A percentile compares a stretch with the other conserved stretches of the same genome.
Conservation (phyloP, 2,113 vertebrate species). For the Ceuthmochares aereus region DNA sequence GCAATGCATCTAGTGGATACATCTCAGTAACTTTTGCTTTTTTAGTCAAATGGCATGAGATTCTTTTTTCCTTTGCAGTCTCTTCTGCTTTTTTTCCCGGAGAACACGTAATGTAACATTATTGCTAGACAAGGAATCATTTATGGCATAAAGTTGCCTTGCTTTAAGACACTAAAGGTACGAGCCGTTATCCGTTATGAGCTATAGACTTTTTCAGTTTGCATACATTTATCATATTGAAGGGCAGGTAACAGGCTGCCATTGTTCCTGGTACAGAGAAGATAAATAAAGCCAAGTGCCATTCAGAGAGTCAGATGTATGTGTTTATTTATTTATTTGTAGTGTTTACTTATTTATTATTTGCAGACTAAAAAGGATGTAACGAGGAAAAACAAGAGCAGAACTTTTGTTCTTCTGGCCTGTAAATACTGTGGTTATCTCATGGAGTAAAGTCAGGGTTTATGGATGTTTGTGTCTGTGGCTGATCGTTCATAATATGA, state of each 20-base stretch:
- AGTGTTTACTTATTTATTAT: not conserved
- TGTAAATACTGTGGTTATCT: not conserved
- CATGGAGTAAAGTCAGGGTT: not conserved
- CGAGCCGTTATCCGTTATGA: not conserved
- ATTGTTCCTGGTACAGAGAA: not conserved
- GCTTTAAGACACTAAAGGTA: conserved; percentile 65
- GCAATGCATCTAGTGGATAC: conserved; percentile 34
- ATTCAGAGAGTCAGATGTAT: not conserved
- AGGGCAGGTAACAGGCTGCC: not conserved
- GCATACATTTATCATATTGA: conserved; percentile 7
- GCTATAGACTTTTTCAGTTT: conserved; percentile 22
- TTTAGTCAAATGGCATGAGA: not conserved
- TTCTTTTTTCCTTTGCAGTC: not conserved
- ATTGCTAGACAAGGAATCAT: not conserved
- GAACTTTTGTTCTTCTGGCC: not conserved
- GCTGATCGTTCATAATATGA: not conserved
- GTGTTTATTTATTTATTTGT: not conserved
- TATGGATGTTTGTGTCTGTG: not conserved
- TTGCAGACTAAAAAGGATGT: not conserved
- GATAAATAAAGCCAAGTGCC: not conserved
- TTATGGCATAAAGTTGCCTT: conserved; percentile 29
- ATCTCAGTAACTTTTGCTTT: conserved; percentile 41
- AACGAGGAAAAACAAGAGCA: not conserved
- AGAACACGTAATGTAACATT: not conserved
- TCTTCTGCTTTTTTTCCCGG: not conserved